phyloP scores from a whole-genome alignment of 2,888 invertebrate genomes.

The Rhamphomyia laevipes region DNA sequence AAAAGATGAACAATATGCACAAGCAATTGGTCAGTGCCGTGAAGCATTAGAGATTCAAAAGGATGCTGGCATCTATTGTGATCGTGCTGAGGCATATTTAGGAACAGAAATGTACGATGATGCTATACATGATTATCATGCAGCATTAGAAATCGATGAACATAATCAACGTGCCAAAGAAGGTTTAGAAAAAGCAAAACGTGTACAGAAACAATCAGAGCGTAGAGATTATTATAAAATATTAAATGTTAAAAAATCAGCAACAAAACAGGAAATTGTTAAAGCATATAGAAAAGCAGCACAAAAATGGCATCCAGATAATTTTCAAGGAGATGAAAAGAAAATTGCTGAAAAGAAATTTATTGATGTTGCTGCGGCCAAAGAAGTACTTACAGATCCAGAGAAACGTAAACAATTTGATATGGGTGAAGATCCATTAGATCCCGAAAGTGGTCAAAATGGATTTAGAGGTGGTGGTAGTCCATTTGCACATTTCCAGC shows the following conservation, averaged over 20 bases:
- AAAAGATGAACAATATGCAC: conserved; percentile 54
- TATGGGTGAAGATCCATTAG: conserved; percentile 89
- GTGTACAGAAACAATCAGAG: conserved; percentile 83
- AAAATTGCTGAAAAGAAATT: conserved; percentile 94
- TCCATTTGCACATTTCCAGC: conserved; percentile 75
- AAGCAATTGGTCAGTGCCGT: conserved; percentile 67
- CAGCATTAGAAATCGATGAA: conserved; percentile 74
- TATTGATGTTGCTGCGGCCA: conserved; percentile 97
- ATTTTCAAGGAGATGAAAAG: conserved; percentile 79
- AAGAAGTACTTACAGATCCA: conserved; percentile 78
- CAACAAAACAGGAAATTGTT: conserved; percentile 82
- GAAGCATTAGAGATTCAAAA: conserved; percentile 64
- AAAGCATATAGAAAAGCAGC: conserved; percentile 96
- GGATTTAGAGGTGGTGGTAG: conserved; percentile 46
- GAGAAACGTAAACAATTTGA: conserved; percentile 94
- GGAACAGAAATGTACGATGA: conserved; percentile 85
- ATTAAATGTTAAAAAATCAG: conserved; percentile 72
- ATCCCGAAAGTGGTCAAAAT: conserved; percentile 67
- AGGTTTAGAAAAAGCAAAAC: conserved; percentile 77
- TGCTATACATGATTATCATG: conserved; percentile 77
- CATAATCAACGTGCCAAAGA: conserved; percentile 73
- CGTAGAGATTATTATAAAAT: conserved; percentile 97
- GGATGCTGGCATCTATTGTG: conserved; percentile 71
- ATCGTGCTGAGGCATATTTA: conserved; percentile 85
- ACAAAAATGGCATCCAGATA: conserved; percentile 99